phyloP scores from a whole-genome alignment of 2,888 invertebrate species.

The Dilophus febrilis region DNA sequence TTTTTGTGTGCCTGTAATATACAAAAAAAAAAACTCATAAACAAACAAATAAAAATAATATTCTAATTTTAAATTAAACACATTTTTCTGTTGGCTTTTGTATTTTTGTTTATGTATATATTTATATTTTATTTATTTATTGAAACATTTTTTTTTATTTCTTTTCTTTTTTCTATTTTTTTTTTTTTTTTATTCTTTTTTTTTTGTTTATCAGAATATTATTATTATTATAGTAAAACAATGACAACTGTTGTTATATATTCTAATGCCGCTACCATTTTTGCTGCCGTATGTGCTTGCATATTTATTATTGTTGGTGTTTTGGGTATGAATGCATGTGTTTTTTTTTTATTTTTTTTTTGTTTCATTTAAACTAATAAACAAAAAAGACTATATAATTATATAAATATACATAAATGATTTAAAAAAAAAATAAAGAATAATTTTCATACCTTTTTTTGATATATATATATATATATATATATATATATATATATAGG shows the following conservation, averaged over 20 bases:
- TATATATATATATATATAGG: slow-evolving; percentile 49
- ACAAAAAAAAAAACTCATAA: too few relatives aligned
- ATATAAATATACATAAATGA: background rate
- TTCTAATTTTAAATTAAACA: too few relatives aligned
- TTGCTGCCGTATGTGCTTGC: slow-evolving; percentile 63
- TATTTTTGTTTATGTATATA: too few relatives aligned
- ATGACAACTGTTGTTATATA: slow-evolving; percentile 30
- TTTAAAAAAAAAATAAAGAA: background rate
- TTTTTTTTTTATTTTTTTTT: slow-evolving; percentile 3
- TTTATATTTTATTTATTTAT: too few relatives aligned
- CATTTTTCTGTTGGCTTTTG: too few relatives aligned
- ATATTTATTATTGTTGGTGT: slow-evolving; percentile 63
- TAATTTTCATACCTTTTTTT: slow-evolving; percentile 1
- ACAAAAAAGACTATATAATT: background rate
- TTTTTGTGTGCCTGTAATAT: too few relatives aligned
- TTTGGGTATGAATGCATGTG: slow-evolving; percentile 35
- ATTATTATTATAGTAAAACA: too few relatives aligned
- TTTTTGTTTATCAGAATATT: background rate
- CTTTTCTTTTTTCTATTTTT: background rate
- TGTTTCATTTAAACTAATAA: background rate
- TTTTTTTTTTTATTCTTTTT: background rate
- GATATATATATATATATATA: too few relatives aligned
- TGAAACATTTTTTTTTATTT: too few relatives aligned
- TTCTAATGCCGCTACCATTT: slow-evolving; percentile 54
- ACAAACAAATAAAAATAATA: too few relatives aligned